Evolutionary conservation across 2,797 vertebrate genomes (phyloP).

Genomic region (Thripadectes ignobilis): DNA sequence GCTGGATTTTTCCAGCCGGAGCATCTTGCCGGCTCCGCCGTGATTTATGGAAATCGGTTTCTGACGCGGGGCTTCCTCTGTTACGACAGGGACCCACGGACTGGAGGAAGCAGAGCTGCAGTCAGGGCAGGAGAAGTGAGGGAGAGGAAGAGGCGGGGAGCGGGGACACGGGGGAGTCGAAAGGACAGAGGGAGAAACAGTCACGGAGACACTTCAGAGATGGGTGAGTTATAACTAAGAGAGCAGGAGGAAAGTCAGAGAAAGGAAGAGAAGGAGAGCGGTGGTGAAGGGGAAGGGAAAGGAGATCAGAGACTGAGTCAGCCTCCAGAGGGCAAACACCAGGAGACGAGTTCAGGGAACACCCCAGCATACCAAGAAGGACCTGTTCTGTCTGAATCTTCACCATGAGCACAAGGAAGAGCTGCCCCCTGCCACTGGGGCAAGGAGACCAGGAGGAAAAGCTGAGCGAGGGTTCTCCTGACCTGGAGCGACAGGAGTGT

Average conservation of each 20-base stretch:
- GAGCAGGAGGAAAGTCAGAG: background rate
- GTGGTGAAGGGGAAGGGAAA: background rate
- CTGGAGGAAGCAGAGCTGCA: conserved; percentile 4
- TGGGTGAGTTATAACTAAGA: conserved; percentile 2
- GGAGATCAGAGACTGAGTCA: background rate
- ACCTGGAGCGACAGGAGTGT: background rate
- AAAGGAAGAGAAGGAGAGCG: conserved; percentile 12
- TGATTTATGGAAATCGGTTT: conserved; percentile 62
- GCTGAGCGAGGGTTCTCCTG: background rate
- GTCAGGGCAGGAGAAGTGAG: background rate
- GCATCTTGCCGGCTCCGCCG: conserved; percentile 39
- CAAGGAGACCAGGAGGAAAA: conserved; percentile 48
- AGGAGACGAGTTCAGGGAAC: background rate
- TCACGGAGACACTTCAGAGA: background rate
- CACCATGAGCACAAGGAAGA: conserved; percentile 57
- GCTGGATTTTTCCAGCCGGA: conserved; percentile 69
- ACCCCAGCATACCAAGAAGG: background rate
- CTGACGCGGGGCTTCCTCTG: conserved; percentile 44
- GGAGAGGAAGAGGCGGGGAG: background rate
- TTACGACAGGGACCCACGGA: background rate
- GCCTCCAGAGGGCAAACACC: background rate
- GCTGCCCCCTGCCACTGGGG: conserved; percentile 8
- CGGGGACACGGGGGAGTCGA: background rate
- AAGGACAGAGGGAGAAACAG: background rate
- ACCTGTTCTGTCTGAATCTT: background rate